Base-by-base conservation (phyloP, 2,113 vertebrate species). In the Tachysurus fulvidraco region DNA sequence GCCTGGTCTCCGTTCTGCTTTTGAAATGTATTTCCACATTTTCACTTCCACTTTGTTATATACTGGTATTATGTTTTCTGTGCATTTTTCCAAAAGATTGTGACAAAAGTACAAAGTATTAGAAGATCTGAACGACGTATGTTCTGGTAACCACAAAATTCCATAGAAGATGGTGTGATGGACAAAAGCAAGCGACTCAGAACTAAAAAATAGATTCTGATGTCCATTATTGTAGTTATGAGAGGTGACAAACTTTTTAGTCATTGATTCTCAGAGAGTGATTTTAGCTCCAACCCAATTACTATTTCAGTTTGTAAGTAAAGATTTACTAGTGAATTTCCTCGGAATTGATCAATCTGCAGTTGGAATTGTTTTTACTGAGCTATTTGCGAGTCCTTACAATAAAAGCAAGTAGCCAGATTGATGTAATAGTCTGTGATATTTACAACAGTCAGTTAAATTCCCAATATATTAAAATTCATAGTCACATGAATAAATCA, bases 1-100 rank as follows among this genome's bases (percentile, higher is more conserved):
- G 28, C 17, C 44, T 83, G n/a, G 55, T 77, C 14, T 65, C 30
- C 30, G 71, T 87, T 83, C 86, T 83, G 86, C 86, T 83, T 83
- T 83, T 67, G 46, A 1, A 23, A 41, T 28, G 2, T 28, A 83
- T 52, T 69, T 86, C 55, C 54, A 81, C 78, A 86, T 81, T 69
- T 82, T 46, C 55, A 41, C 19, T 77, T 83, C 86, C 41, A 16
- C 23, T 44, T 50, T 50, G 1, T 71, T 10, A 69, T 36, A n/a
- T 54, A 19, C 25, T 44, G 78, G 23, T 13, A 25, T 28, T 73
- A 76, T 30, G 64, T 21, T 28, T 14, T 52, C 52, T 67, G 21
- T 41, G 62, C 65, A 28, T 81, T 71, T 81, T 41, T 64, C 16
- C 3, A 46, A 30, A 83, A 79, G 8, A 46, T 28, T 65, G 11